Evolutionary conservation across 2,888 invertebrate species (phyloP), one percentile per base, ranked within the genome.

Genomic region (Amphipyra berbera): DNA sequence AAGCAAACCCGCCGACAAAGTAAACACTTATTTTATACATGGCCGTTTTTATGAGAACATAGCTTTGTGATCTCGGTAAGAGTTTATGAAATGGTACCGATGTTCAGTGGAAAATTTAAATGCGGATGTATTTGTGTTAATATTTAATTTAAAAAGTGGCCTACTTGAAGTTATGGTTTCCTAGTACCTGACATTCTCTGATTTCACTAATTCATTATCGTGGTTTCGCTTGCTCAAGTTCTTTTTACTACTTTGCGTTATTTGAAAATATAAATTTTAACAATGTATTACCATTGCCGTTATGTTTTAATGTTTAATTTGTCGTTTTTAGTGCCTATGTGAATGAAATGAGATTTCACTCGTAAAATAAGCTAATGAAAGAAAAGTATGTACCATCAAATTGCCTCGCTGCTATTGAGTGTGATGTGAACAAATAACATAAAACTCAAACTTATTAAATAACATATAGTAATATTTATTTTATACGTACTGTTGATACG

Each of bases 21-120:
- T 88, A 90, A 92, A 92, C 90, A 90, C 88, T 90, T 88, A 85
- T 89, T 89, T 88, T 88, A 80, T 88, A 88, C 87, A 86, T 86
- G 82, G 77, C 82, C 73, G 84, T 88, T 88, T 89, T 90, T 90
- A 89, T 85, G 87, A 85, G 90, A 90, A 88, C 80, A 77, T 81
- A 56, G 76, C 83, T 90, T 88, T 90, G 88, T 89, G 88, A 87
- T 79, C 69, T 79, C 53, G 55, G 38, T 53, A 46, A 49, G 53
- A 68, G 45, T 63, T 66, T 62, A 71, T 67, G 30, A 61, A 60
- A 68, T 54, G 50, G 66, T 57, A 42, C 49, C 44, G 38, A 56
- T 63, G 61, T 68, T 61, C 56, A 40, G 40, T 53, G 44, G 35
- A 53, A 57, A 58, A 55, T 55, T 63, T 63, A 38, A 54, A 63